These are phyloP conservation scores for Nyctalus aviator DNA, from an alignment of 2,797 vertebrate species.

Conservation along the genomic window DNA sequence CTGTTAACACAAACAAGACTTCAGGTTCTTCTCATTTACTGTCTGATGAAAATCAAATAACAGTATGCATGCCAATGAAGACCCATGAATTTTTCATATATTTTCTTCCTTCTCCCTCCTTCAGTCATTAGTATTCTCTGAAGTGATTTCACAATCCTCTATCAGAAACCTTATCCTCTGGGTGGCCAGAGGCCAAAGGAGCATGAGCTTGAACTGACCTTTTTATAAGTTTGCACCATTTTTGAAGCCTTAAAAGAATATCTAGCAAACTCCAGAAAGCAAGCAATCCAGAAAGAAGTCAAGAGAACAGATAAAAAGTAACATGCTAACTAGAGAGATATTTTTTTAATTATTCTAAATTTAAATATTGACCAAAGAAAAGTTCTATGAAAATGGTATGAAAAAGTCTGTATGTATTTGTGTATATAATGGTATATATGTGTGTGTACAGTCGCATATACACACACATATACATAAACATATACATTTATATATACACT, in stretches of 20 bases:
- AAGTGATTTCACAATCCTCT: constrained; percentile 57
- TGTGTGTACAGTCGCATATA: neutral
- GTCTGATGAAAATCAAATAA: constrained; percentile 76
- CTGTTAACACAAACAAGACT: constrained; percentile 72
- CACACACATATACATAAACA: neutral
- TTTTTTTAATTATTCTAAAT: constrained; percentile 54
- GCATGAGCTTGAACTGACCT: constrained; percentile 68
- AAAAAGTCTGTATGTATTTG: neutral
- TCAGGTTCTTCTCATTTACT: constrained; percentile 78
- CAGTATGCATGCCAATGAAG: constrained; percentile 75
- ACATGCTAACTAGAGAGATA: constrained; percentile 38
- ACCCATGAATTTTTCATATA: constrained; percentile 77
- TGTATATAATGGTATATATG: neutral
- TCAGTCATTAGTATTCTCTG: constrained; percentile 58
- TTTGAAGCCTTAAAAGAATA: constrained; percentile 32
- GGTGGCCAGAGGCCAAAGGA: constrained; percentile 56
- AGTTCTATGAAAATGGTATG: constrained; percentile 20
- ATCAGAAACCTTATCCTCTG: constrained; percentile 38
- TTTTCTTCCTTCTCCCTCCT: constrained; percentile 58
- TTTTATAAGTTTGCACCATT: constrained; percentile 60
- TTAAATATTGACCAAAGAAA: constrained; percentile 55
- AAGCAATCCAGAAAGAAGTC: constrained; percentile 35
- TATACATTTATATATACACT: neutral
- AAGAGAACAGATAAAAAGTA: constrained; percentile 35
- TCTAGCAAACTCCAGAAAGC: constrained; percentile 39